Percentiles rank a stretch among this genome's conserved stretches.
Evolutionary conservation across 2,113 vertebrate genomes (phyloP).

Genomic region (Danionella cerebrum): DNA sequence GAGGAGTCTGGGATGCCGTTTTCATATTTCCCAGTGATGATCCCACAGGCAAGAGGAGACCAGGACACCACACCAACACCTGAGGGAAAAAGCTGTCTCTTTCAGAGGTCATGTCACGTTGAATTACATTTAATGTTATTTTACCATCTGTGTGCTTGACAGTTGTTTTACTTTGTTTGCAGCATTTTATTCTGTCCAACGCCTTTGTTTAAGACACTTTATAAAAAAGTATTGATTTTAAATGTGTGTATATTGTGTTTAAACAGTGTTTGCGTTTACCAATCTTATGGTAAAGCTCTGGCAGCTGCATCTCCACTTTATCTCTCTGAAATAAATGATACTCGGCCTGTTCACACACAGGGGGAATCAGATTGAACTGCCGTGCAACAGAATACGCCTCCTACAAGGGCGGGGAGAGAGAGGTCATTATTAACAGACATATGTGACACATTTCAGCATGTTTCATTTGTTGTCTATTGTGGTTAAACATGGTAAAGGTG

Average conservation of each 20-base stretch:
- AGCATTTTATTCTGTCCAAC: no score
- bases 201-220: no score
- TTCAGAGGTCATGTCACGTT: neutral
- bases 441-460: neutral
- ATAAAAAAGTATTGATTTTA: no score
- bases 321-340: slow-evolving; percentile 97
- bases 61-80: slow-evolving; percentile 95
- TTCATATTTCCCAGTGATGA: slow-evolving; percentile 96
- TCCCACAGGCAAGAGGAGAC: slow-evolving; percentile 93
- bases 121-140: no score
- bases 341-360: slow-evolving; percentile 92
- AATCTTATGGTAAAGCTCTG: slow-evolving; percentile 95
- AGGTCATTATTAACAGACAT: neutral
- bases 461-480: neutral
- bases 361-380: slow-evolving; percentile 95
- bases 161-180: no score
- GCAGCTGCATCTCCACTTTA: slow-evolving; percentile 93
- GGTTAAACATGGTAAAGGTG: no score
- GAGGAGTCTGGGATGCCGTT: slow-evolving; percentile 88
- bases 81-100: slow-evolving; percentile 39
- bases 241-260: neutral
- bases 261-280: slow-evolving; percentile 64
- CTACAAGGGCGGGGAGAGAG: slow-evolving; percentile 49
- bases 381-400: slow-evolving; percentile 95
- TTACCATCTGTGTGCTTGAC: no score